Base-by-base conservation (phyloP, 1,140 invertebrate species). In the Drosophila mayri region DNA sequence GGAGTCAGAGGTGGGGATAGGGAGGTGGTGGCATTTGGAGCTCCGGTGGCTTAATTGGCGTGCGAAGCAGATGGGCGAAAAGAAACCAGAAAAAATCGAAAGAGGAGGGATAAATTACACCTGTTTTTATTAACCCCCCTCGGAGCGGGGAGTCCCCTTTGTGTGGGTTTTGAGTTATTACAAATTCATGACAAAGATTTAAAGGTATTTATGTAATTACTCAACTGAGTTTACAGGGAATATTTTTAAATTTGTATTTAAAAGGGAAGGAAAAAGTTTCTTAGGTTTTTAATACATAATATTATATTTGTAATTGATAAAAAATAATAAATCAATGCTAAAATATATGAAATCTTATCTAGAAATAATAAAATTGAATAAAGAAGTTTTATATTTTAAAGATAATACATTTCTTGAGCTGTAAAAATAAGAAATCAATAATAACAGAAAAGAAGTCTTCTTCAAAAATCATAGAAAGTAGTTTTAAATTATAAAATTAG, bases 41-140 rank as follows among this genome's bases (percentile, higher is more conserved):
- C 47, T 70, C 12, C 20, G 54, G 46, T 43, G 30, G 46, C 30
- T 49, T 87, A 87, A 87, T 87, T 87, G 84, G 76, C 84, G 84
- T 87, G 84, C 76, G 80, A 87, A 87, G 61, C 84, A 77, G 60
- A 50, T 64, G 60, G 76, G 38, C 58, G 64, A 84, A 62, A 73
- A 70, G 52, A 54, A 60, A 50, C 72, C 37, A 35, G 52, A 25
- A 55, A 55, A 55, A 55, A n/a, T 25, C 67, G 22, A 72, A 71
- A 43, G 52, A 60, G 41, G 55, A 83, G 52, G 71, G 65, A 84
- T 84, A 77, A 88, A 84, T 88, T 90, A 90, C 68, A 83, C 80
- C 72, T 75, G 73, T 65, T 61, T 73, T 67, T 55, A 63, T 84
- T 71, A 87, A 81, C 65, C 64, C 74, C 73, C 58, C 55, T n/a